Percentiles rank a stretch among this genome's conserved stretches.
phyloP scores from a whole-genome alignment of 1,140 invertebrate genomes.

The Drosophila cardini region DNA sequence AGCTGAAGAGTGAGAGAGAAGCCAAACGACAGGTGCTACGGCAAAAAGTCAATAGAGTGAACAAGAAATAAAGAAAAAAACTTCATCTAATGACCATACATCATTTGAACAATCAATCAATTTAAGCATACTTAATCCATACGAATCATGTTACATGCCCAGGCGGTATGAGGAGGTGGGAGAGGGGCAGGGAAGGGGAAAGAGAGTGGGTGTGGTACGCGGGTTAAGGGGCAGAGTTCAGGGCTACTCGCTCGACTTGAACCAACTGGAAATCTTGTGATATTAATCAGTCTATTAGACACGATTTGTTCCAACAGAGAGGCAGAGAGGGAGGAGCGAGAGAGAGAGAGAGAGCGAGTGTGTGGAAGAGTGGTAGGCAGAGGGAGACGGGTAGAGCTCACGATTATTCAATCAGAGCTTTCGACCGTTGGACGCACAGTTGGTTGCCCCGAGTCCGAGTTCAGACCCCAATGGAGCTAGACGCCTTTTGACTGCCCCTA shows the following conservation, averaged over 20 bases:
- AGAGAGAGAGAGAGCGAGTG: neutral
- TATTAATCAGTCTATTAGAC: slow-evolving; percentile 83
- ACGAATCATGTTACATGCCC: slow-evolving; percentile 76
- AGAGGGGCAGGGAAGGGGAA: neutral
- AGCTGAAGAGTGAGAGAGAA: neutral
- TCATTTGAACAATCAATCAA: slow-evolving; percentile 82
- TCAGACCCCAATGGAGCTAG: slow-evolving; percentile 1
- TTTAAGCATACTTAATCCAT: slow-evolving; percentile 79
- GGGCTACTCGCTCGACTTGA: slow-evolving; percentile 59
- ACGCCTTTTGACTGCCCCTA: no score
- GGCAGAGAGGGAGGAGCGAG: neutral
- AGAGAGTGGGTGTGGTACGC: neutral
- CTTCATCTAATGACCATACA: slow-evolving; percentile 73
- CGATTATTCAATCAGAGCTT: slow-evolving; percentile 76
- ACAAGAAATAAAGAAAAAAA: slow-evolving; percentile 50
- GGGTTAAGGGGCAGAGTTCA: slow-evolving; percentile 29
- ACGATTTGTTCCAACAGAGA: slow-evolving; percentile 69
- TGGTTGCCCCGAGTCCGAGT: slow-evolving; percentile 50
- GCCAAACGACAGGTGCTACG: slow-evolving; percentile 25
- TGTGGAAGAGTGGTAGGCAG: slow-evolving; percentile 32
- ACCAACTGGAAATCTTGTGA: slow-evolving; percentile 73
- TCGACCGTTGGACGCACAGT: slow-evolving; percentile 43
- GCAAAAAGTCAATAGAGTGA: slow-evolving; percentile 20
- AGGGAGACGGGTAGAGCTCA: slow-evolving; percentile 43
- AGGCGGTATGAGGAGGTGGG: slow-evolving; percentile 18